Evolutionary conservation across 2,113 vertebrate genomes (phyloP).

Genomic region (Sorex fumeus): DNA sequence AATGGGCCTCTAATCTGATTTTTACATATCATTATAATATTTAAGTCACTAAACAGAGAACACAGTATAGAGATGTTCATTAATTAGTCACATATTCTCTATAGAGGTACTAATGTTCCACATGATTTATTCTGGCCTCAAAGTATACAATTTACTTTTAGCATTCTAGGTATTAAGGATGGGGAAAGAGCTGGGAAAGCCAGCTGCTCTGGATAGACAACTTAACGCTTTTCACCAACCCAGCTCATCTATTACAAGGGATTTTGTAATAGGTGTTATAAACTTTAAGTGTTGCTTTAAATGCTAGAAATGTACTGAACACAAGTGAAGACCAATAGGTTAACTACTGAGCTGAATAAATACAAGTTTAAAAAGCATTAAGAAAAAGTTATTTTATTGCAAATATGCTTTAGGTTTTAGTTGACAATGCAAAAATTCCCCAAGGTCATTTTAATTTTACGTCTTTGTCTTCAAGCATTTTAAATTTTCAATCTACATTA

Average conservation of each 20-base stretch:
- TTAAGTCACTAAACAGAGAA: not conserved
- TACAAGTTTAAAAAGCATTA: not conserved
- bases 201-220: not conserved
- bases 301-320: not conserved
- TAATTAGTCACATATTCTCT: not conserved
- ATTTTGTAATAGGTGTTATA: not conserved
- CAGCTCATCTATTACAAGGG: not conserved
- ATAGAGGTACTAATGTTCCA: not conserved
- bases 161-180: not conserved
- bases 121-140: not conserved
- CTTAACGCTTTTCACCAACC: not conserved
- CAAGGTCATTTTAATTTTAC: slow-evolving; percentile 43
- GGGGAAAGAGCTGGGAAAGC: slow-evolving; percentile 17
- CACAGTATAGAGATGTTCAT: too few relatives aligned
- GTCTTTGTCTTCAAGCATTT: slow-evolving; percentile 36
- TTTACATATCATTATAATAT: not conserved
- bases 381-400: not conserved
- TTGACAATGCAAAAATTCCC: slow-evolving; percentile 22
- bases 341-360: slow-evolving; percentile 11
- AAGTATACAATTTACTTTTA: slow-evolving; percentile 29
- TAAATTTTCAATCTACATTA: slow-evolving; percentile 52
- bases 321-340: slow-evolving; percentile 15
- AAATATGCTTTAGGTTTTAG: slow-evolving; percentile 9
- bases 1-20: not conserved
- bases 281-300: not conserved